A percentile compares a stretch with the other conserved stretches of the same genome.
phyloP scores from a whole-genome alignment of 2,797 vertebrate species.

The Rhinogobio ventralis region DNA sequence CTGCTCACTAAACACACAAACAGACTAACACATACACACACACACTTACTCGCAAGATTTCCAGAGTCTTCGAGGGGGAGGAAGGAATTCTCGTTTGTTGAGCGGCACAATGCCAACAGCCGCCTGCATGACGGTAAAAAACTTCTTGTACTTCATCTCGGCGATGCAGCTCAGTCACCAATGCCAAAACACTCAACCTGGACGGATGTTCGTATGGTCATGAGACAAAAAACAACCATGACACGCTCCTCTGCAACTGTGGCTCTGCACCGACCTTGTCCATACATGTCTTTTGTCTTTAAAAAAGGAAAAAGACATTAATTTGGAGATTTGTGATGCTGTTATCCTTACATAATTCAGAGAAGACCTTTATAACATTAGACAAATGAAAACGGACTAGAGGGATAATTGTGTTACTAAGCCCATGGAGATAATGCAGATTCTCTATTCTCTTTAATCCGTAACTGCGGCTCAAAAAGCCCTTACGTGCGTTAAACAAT shows the following conservation, averaged over 20 bases:
- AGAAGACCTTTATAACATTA: slow-evolving; percentile 77
- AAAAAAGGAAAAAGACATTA: slow-evolving; percentile 43
- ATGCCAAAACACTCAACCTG: neutral
- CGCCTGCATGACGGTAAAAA: slow-evolving; percentile 88
- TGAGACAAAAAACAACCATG: neutral
- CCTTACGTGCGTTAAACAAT: slow-evolving; percentile 41
- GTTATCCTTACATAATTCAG: slow-evolving; percentile 82
- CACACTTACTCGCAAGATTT: slow-evolving; percentile 84
- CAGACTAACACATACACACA: slow-evolving; percentile 21
- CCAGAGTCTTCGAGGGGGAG: slow-evolving; percentile 87
- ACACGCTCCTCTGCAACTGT: slow-evolving; percentile 6
- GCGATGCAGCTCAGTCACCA: neutral
- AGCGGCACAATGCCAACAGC: slow-evolving; percentile 89
- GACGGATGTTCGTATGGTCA: neutral
- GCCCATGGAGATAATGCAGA: slow-evolving; percentile 78
- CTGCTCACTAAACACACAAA: slow-evolving; percentile 26
- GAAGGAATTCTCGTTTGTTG: slow-evolving; percentile 90
- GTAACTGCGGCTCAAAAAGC: slow-evolving; percentile 61
- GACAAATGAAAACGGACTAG: slow-evolving; percentile 80
- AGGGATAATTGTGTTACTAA: slow-evolving; percentile 83
- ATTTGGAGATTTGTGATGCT: slow-evolving; percentile 61
- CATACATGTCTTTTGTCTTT: slow-evolving; percentile 11
- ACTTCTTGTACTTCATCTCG: slow-evolving; percentile 92
- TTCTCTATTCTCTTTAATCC: slow-evolving; percentile 82
- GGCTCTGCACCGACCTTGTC: slow-evolving; percentile 22